Evolutionary conservation across 2,888 invertebrate genomes (phyloP).

Genomic region (Liodrosophila aerea): DNA sequence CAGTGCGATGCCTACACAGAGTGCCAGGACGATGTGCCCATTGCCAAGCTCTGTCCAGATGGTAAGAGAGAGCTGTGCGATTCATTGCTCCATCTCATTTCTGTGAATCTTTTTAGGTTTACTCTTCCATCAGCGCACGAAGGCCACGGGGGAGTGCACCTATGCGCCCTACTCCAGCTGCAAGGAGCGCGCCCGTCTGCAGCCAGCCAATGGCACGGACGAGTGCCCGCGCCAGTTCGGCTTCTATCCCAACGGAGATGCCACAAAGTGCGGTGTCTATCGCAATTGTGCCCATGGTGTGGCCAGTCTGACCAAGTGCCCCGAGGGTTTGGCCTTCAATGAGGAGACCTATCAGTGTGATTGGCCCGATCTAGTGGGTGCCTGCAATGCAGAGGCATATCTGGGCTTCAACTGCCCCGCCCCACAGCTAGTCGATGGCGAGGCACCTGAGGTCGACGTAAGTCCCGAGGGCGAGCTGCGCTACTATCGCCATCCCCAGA

Average conservation of each 20-base stretch:
- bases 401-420: constrained; percentile 90
- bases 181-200: constrained; percentile 87
- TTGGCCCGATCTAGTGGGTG: constrained; percentile 92
- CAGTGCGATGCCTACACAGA: constrained; percentile 90
- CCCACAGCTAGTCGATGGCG: constrained; percentile 57
- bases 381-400: constrained; percentile 90
- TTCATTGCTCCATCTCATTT: background rate
- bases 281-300: constrained; percentile 91
- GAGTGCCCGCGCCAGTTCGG: constrained; percentile 86
- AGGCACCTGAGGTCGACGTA: constrained; percentile 79
- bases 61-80: constrained; percentile 84
- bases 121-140: constrained; percentile 86
- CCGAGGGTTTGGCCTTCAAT: constrained; percentile 92
- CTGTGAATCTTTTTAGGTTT: constrained; percentile 78
- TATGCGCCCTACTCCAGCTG: constrained; percentile 92
- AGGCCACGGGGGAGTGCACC: constrained; percentile 87
- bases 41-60: constrained; percentile 91
- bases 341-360: constrained; percentile 90
- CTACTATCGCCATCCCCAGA: constrained; percentile 84
- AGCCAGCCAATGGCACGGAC: constrained; percentile 85
- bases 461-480: constrained; percentile 79
- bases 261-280: constrained; percentile 88
- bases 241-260: constrained; percentile 88
- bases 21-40: constrained; percentile 87
- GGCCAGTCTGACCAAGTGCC: constrained; percentile 89